phyloP scores from a whole-genome alignment of 2,797 vertebrate species.

The Delichon dasypus region DNA sequence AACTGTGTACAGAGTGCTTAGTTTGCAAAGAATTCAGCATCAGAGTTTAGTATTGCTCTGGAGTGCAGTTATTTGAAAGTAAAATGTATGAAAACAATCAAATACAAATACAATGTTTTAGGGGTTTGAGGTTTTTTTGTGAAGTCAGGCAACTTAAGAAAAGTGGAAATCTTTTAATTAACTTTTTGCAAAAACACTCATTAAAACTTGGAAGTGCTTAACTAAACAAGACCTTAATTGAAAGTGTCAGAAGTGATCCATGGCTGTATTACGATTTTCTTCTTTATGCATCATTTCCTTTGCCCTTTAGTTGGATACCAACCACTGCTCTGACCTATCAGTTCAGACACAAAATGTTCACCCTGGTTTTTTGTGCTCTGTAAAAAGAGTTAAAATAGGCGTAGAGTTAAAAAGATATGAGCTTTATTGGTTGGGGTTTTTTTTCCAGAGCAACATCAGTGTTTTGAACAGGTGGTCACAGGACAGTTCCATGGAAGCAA shows the following conservation, averaged over 20 bases:
- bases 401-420: not conserved
- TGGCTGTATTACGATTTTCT: conserved; percentile 51
- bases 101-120: not conserved
- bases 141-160: not conserved
- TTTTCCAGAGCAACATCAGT: not conserved
- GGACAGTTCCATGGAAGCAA: not conserved
- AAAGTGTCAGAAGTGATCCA: conserved; percentile 67
- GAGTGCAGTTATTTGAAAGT: not conserved
- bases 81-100: not conserved
- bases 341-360: conserved; percentile 3
- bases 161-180: conserved; percentile 14
- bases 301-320: conserved; percentile 60
- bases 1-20: not conserved
- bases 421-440: not conserved
- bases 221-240: conserved; percentile 70
- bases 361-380: not conserved
- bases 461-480: not conserved
- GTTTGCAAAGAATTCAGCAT: not conserved
- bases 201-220: conserved; percentile 64
- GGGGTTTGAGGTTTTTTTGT: not conserved
- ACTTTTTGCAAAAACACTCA: conserved; percentile 46
- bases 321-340: not conserved
- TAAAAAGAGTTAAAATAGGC: not conserved
- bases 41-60: not conserved
- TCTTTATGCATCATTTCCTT: conserved; percentile 65